Evolutionary conservation across 2,888 invertebrate species (phyloP).

Genomic region (Meteorus cinctellus): DNA sequence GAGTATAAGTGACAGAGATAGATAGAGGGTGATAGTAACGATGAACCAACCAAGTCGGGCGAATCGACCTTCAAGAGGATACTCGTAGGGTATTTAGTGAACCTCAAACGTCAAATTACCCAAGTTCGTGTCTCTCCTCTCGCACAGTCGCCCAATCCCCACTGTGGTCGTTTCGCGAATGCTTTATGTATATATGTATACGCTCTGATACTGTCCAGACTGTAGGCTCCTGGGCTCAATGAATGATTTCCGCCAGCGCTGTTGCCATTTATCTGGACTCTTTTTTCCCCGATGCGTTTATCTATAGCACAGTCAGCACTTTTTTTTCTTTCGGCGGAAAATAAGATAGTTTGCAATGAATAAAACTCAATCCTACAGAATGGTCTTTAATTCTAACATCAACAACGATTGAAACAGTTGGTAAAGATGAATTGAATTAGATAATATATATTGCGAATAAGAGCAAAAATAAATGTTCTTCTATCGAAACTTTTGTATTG

Average conservation of each 20-base stretch:
- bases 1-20: too few species aligned
- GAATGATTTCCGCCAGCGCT: slow-evolving; percentile 73
- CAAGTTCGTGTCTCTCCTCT: slow-evolving; percentile 2
- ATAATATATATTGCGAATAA: too few species aligned
- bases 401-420: too few species aligned
- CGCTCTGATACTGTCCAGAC: slow-evolving; percentile 44
- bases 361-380: background rate
- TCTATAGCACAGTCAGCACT: slow-evolving; percentile 35
- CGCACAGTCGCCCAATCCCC: background rate
- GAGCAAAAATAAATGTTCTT: too few species aligned
- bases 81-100: slow-evolving; percentile 1
- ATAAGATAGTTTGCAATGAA: slow-evolving; percentile 6
- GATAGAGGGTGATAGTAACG: background rate
- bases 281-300: slow-evolving; percentile 34
- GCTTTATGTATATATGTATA: slow-evolving; percentile 10
- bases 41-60: background rate
- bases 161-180: background rate
- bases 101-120: slow-evolving; percentile 4
- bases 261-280: slow-evolving; percentile 65
- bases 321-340: slow-evolving; percentile 27
- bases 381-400: too few species aligned
- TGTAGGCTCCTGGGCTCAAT: slow-evolving; percentile 65
- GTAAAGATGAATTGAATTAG: too few species aligned
- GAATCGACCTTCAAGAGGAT: slow-evolving; percentile 9
- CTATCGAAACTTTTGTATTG: background rate